A percentile compares a stretch with the other conserved stretches of the same genome.
phyloP scores from a whole-genome alignment of 2,888 invertebrate species.

The Galeruca laticollis region DNA sequence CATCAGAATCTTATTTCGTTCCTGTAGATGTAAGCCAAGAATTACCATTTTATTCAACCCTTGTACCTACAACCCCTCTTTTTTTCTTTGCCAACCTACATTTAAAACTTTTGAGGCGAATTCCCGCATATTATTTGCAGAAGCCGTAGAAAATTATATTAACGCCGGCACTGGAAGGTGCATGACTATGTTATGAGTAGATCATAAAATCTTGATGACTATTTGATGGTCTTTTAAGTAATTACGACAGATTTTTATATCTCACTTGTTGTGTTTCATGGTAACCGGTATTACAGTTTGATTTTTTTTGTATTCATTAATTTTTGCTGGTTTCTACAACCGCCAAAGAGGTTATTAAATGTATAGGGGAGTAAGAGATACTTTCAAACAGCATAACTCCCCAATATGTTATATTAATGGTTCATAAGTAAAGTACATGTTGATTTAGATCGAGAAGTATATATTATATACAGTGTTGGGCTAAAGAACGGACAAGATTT shows the following conservation, averaged over 20 bases:
- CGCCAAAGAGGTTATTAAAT: background rate
- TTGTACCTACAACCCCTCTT: no score
- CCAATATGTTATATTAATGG: no score
- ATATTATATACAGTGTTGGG: no score
- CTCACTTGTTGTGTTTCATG: slow-evolving; percentile 59
- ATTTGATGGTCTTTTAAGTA: slow-evolving; percentile 62
- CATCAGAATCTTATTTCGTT: no score
- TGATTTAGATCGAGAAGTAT: no score
- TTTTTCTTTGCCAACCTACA: no score
- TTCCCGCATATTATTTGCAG: slow-evolving; percentile 20
- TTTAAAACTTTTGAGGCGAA: no score
- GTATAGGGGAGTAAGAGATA: background rate
- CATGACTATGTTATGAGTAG: slow-evolving; percentile 64
- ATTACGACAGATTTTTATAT: slow-evolving; percentile 63
- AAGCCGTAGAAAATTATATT: background rate
- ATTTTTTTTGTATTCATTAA: slow-evolving; percentile 14
- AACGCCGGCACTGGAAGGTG: slow-evolving; percentile 46
- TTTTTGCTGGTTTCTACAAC: slow-evolving; percentile 2
- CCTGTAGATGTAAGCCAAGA: no score
- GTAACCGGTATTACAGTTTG: slow-evolving; percentile 21
- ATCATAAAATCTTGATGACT: slow-evolving; percentile 63
- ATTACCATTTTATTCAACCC: no score
- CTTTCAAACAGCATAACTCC: background rate
- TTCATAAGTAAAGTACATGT: no score
- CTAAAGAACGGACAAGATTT: no score